Evolutionary conservation across 2,797 vertebrate genomes (phyloP).

Genomic region (Mormyrus proboscirostris): DNA sequence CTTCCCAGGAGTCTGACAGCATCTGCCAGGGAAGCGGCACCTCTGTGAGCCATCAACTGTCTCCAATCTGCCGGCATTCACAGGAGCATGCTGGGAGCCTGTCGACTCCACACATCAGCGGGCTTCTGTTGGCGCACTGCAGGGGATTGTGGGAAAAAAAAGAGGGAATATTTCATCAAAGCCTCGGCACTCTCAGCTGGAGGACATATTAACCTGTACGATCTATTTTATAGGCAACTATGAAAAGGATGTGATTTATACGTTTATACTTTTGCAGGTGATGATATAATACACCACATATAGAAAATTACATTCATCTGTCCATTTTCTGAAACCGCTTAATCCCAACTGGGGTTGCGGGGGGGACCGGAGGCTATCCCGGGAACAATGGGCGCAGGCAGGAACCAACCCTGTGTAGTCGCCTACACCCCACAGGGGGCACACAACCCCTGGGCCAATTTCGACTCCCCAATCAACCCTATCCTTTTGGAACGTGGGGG

Average conservation of each 20-base stretch:
- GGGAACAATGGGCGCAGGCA: not conserved
- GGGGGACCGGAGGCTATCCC: not conserved
- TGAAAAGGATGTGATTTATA: not conserved
- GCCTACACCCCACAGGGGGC: not conserved
- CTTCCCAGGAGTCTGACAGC: not conserved
- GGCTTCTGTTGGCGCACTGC: not conserved
- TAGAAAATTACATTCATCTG: not conserved
- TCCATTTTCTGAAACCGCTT: not conserved
- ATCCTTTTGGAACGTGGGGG: not conserved
- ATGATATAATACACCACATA: not conserved
- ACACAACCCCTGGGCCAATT: not conserved
- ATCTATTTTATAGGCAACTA: not conserved
- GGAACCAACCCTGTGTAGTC: not conserved
- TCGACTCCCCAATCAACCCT: not conserved
- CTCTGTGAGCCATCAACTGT: not conserved
- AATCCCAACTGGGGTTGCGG: not conserved
- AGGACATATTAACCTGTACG: not conserved
- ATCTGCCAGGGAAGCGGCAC: not conserved
- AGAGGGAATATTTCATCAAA: constrained; percentile 19
- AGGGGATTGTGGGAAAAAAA: constrained; percentile 14
- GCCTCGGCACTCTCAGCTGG: not conserved
- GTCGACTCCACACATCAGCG: not conserved
- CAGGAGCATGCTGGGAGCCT: not conserved
- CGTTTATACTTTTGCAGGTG: not conserved
- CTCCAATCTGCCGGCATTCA: not conserved